Percentiles rank a stretch among this genome's conserved stretches.
phyloP scores from a whole-genome alignment of 2,797 vertebrate species.

The Eospalax fontanierii region DNA sequence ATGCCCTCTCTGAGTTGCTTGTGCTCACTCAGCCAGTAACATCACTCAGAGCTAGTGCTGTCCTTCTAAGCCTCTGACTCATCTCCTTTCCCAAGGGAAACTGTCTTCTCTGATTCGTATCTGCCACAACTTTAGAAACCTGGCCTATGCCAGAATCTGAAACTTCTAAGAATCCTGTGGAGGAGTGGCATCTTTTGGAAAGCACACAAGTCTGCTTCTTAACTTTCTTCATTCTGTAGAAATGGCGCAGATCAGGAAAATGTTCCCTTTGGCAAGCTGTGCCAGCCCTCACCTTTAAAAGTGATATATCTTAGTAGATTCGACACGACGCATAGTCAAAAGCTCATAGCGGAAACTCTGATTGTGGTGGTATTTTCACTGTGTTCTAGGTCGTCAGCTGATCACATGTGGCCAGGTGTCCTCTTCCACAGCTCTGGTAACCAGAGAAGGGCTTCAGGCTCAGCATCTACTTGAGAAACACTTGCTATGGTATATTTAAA shows the following conservation, averaged over 20 bases:
- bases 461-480: background rate
- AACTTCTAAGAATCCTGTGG: background rate
- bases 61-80: background rate
- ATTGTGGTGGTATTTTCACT: fast-evolving
- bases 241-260: background rate
- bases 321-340: no score
- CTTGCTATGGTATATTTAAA: background rate
- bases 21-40: no score
- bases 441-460: background rate
- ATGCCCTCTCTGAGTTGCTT: no score
- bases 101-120: background rate
- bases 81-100: background rate
- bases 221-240: background rate
- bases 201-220: fast-evolving
- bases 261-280: background rate
- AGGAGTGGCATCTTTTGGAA: background rate
- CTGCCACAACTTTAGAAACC: background rate
- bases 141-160: background rate
- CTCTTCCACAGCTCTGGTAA: no score
- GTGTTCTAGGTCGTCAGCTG: fast-evolving
- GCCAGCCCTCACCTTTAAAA: no score
- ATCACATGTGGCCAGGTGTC: fast-evolving
- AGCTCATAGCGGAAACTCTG: fast-evolving
- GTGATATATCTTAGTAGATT: fast-evolving
- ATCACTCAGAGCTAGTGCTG: no score